Evolutionary conservation across 2,888 invertebrate species (phyloP).

Genomic region (Bugula neritina): DNA sequence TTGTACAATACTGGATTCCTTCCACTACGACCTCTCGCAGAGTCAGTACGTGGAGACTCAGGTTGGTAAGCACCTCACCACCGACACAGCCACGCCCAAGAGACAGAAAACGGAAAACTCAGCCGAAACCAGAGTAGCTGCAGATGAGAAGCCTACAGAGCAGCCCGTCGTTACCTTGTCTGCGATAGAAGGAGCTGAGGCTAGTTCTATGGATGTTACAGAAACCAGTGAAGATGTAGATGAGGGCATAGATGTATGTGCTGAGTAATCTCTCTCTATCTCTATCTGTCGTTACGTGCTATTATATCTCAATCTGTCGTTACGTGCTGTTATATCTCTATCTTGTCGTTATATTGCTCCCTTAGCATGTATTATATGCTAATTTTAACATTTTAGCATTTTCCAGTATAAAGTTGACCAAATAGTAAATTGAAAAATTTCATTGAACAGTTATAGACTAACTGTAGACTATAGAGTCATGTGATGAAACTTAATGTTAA

Average conservation of each 20-base stretch:
- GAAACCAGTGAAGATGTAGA: conserved; percentile 21
- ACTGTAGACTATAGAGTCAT: no score
- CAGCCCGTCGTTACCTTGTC: background rate
- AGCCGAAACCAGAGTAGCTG: background rate
- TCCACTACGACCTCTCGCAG: conserved; percentile 74
- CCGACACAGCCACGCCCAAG: background rate
- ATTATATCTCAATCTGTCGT: no score
- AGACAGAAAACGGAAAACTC: background rate
- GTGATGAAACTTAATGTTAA: no score
- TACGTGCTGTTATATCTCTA: no score
- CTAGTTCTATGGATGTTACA: background rate
- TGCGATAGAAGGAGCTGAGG: background rate
- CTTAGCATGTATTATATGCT: no score
- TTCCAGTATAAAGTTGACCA: no score
- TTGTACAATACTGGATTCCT: conserved; percentile 73
- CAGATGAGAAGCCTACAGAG: conserved; percentile 10
- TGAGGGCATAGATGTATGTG: conserved; percentile 22
- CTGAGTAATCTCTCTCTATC: no score
- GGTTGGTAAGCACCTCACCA: background rate
- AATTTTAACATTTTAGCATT: no score
- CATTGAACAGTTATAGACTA: no score
- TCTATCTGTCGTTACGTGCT: no score
- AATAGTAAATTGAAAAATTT: no score
- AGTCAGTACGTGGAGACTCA: conserved; percentile 20
- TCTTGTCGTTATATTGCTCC: no score